Base-by-base conservation (phyloP, 1,140 invertebrate genomes). In the Camponotus pennsylvanicus region DNA sequence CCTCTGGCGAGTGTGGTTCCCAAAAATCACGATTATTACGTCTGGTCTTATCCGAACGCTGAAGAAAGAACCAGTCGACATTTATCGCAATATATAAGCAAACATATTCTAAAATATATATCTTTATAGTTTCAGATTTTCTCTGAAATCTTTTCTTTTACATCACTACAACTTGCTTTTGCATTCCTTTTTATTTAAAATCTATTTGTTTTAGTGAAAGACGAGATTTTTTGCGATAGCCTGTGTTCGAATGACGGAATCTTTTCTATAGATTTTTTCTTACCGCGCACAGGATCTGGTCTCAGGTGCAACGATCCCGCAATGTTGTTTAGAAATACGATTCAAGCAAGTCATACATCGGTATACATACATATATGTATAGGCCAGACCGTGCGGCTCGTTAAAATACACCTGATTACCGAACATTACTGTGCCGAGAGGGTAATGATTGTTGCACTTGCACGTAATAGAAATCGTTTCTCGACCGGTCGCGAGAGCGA, bases 321-420 rank as follows among this genome's bases (percentile, higher is more conserved):
- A 40, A 45, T 18, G 69, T 88, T 66, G 75, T 40, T 80, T 69
- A 76, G 88, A 89, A 89, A 89, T 89, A 82, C 83, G 75, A 89
- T 86, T 89, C 86, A 52, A 89, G 40, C 67, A 32, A 11, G 67
- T 82, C 52, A 71, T 70, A 70, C 66, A 42, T 18, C 63, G n/a
- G n/a, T 27, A 52, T 13, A 27, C 42, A 59, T 21, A 70, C 66
- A 70, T 76, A 49, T 64, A 69, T 45, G 75, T 59, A 77, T 73
- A 89, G 78, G 21, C 66, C 37, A 82, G 15, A 61, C 57, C 42
- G 55, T 32, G 71, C 80, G 61, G 86, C 87, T 86, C 87, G 88
- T 89, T 89, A 89, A 89, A 89, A 89, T 89, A 86, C 88, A 89
- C 69, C 87, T 89, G 88, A 89, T 89, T 89, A 89, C 88, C 88